Percentiles rank a stretch among this genome's conserved stretches.
phyloP scores from a whole-genome alignment of 2,113 vertebrate species.

The Silurus asotus region DNA sequence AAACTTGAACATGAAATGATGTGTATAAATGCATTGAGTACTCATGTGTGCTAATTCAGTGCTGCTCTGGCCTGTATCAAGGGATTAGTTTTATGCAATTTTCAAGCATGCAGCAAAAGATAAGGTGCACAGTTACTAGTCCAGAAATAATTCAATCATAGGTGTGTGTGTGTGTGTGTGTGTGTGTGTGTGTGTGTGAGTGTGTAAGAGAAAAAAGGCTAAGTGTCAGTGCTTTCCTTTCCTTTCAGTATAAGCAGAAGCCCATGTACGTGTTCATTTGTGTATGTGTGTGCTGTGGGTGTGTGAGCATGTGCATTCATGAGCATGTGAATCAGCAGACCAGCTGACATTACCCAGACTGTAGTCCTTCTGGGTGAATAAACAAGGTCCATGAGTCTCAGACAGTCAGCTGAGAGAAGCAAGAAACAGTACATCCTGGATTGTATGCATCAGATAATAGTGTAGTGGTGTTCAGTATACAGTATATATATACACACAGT shows the following conservation, averaged over 20 bases:
- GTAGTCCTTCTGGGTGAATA: slow-evolving; percentile 25
- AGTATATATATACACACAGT: neutral
- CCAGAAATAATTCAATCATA: slow-evolving; percentile 25
- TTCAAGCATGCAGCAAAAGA: neutral
- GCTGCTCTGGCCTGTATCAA: neutral
- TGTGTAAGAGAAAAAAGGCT: neutral
- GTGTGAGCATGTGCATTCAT: neutral
- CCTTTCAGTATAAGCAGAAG: neutral
- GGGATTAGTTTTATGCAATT: slow-evolving; percentile 11
- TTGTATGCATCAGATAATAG: neutral
- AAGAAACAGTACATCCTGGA: neutral
- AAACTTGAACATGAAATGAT: neutral
- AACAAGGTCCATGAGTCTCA: slow-evolving; percentile 21
- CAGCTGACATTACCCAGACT: slow-evolving; percentile 23
- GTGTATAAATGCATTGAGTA: neutral
- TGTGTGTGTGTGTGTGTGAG: slow-evolving; percentile 31
- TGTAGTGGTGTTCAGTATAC: neutral
- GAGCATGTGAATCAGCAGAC: slow-evolving; percentile 1
- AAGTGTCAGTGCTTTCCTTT: neutral
- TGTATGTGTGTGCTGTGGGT: neutral
- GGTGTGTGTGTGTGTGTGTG: neutral
- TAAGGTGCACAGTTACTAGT: neutral
- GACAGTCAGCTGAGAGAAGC: slow-evolving; percentile 16
- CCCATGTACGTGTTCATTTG: neutral
- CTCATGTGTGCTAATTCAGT: neutral